Evolutionary conservation across 2,797 vertebrate genomes (phyloP).

Genomic region (Coregonus ussuriensis): DNA sequence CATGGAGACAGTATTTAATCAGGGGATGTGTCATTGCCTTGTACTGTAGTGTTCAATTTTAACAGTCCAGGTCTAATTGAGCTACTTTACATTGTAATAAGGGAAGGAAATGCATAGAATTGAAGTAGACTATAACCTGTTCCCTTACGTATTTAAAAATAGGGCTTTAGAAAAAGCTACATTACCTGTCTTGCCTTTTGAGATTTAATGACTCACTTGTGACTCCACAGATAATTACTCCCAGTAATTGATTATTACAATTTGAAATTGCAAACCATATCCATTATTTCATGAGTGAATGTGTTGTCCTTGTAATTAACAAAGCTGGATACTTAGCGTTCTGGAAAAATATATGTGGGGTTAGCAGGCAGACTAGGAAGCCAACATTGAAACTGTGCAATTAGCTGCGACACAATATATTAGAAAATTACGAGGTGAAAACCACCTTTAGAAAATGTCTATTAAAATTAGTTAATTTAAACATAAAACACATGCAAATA

Average conservation of each 20-base stretch:
- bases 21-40: conserved; percentile 25
- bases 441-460: conserved; percentile 36
- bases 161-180: conserved; percentile 86
- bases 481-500: neutral
- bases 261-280: conserved; percentile 97
- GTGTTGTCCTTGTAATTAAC: conserved; percentile 98
- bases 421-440: conserved; percentile 54
- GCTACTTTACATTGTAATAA: conserved; percentile 86
- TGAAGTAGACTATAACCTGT: conserved; percentile 76
- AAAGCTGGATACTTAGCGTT: conserved; percentile 88
- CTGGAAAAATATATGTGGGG: conserved; percentile 79
- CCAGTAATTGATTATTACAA: conserved; percentile 99
- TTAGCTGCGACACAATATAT: conserved; percentile 75
- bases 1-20: conserved; percentile 54
- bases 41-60: conserved; percentile 78
- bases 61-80: conserved; percentile 79
- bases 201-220: conserved; percentile 98
- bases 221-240: conserved; percentile 96
- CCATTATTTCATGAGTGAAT: conserved; percentile 95
- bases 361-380: conserved; percentile 75
- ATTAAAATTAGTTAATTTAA: conserved; percentile 16
- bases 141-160: conserved; percentile 94
- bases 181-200: conserved; percentile 89
- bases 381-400: conserved; percentile 70
- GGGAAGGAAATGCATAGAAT: conserved; percentile 87